Percentiles rank a stretch among this genome's conserved stretches.
Evolutionary conservation across 2,888 invertebrate genomes (phyloP).

Genomic region (Orgyia antiqua): DNA sequence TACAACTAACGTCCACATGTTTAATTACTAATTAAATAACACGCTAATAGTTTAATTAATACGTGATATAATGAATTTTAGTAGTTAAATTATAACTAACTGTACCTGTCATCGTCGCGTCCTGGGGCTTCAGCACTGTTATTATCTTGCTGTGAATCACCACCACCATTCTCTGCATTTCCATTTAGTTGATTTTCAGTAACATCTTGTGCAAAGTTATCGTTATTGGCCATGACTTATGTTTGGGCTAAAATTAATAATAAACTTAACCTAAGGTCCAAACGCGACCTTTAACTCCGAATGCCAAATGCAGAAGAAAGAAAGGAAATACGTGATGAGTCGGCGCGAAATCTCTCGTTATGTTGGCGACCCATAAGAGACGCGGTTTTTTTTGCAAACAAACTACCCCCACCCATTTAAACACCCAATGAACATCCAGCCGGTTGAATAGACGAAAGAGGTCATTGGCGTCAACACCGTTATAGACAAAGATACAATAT

Average conservation of each 20-base stretch:
- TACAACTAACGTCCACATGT: constrained; percentile 11
- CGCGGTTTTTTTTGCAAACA: constrained; percentile 42
- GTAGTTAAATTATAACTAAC: constrained; percentile 10
- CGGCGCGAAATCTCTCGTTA: constrained; percentile 51
- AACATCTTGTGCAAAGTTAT: constrained; percentile 88
- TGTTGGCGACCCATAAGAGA: constrained; percentile 44
- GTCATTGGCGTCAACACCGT: constrained; percentile 56
- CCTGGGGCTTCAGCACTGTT: constrained; percentile 86
- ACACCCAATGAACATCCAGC: background rate
- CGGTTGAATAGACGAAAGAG: constrained; percentile 31
- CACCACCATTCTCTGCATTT: constrained; percentile 80
- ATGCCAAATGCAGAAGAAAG: constrained; percentile 76
- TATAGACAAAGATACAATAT: constrained; percentile 31
- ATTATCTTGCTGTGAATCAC: constrained; percentile 83
- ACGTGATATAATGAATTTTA: background rate
- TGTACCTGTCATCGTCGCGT: constrained; percentile 89
- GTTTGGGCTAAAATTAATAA: constrained; percentile 77
- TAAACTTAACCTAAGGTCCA: constrained; percentile 69
- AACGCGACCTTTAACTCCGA: constrained; percentile 71
- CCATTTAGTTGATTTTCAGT: constrained; percentile 83
- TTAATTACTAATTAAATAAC: constrained; percentile 9
- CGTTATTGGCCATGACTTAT: constrained; percentile 84
- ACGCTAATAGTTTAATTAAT: constrained; percentile 2
- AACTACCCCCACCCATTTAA: constrained; percentile 34
- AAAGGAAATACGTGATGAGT: constrained; percentile 53